Conservation (phyloP, 2,797 vertebrate species). For the Sebastes diploproa region DNA sequence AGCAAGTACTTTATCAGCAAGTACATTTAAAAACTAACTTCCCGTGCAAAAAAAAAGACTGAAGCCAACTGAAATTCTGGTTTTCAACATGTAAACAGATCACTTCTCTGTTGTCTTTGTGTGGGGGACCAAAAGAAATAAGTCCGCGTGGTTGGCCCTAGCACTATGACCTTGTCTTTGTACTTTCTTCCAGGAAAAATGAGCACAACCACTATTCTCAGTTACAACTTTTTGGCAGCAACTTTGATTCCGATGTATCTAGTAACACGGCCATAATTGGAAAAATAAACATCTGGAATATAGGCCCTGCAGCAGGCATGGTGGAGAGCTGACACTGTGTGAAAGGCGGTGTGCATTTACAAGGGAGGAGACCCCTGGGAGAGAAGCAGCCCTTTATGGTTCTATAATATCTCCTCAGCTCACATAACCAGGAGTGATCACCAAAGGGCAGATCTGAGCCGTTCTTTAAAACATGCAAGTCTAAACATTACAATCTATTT, state of each 20-base stretch:
- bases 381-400: slow-evolving; percentile 32
- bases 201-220: slow-evolving; percentile 41
- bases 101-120: slow-evolving; percentile 13
- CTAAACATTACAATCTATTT: slow-evolving; percentile 62
- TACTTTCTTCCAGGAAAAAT: slow-evolving; percentile 51
- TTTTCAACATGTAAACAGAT: slow-evolving; percentile 15
- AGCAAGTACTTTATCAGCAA: neutral
- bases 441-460: slow-evolving; percentile 33
- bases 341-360: slow-evolving; percentile 31
- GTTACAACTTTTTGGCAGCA: slow-evolving; percentile 63
- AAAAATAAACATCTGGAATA: slow-evolving; percentile 65
- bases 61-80: neutral
- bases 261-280: slow-evolving; percentile 64
- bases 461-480: slow-evolving; percentile 32
- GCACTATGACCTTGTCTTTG: slow-evolving; percentile 34
- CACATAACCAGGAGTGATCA: slow-evolving; percentile 40
- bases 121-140: neutral
- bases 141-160: neutral
- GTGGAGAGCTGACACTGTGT: slow-evolving; percentile 33
- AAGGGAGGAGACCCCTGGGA: slow-evolving; percentile 36
- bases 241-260: slow-evolving; percentile 58
- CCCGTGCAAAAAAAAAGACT: neutral
- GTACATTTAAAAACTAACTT: neutral
- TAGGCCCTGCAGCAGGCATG: slow-evolving; percentile 29
- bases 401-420: slow-evolving; percentile 45